phyloP scores from a whole-genome alignment of 2,113 vertebrate species.

The Pelodiscus sinensis region DNA sequence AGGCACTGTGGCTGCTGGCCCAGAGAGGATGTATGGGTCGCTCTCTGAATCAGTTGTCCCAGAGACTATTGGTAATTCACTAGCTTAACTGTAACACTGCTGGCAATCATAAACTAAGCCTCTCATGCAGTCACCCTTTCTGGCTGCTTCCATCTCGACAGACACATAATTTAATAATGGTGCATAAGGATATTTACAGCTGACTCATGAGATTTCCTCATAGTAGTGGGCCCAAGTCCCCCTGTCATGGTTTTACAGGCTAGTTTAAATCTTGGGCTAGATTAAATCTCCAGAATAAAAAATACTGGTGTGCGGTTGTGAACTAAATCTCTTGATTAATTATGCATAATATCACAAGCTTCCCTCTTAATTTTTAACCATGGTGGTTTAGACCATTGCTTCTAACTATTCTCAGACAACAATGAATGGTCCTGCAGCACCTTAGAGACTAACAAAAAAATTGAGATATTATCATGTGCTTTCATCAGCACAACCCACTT shows the following conservation, averaged over 20 bases:
- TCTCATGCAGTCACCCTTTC: constrained; percentile 14
- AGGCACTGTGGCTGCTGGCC: constrained; percentile 26
- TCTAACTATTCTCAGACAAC: not conserved
- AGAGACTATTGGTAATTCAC: constrained; percentile 17
- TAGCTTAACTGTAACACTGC: constrained; percentile 28
- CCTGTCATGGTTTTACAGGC: not conserved
- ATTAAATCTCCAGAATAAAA: constrained; percentile 5
- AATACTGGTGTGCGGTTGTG: not conserved
- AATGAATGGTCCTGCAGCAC: no score
- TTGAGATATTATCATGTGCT: no score
- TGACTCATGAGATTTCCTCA: not conserved
- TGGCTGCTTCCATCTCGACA: not conserved
- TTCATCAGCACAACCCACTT: no score
- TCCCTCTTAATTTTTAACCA: not conserved
- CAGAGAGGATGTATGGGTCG: not conserved
- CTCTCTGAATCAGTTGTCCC: constrained; percentile 6
- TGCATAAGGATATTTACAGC: not conserved
- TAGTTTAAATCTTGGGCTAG: not conserved
- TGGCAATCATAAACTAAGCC: constrained; percentile 14
- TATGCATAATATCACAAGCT: constrained; percentile 4
- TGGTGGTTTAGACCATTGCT: not conserved
- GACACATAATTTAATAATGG: not conserved
- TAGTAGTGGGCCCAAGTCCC: not conserved
- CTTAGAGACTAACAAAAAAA: no score
- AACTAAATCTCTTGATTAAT: constrained; percentile 28